Evolutionary conservation across 2,888 invertebrate genomes (phyloP).

Genomic region (Chrysolina americana): DNA sequence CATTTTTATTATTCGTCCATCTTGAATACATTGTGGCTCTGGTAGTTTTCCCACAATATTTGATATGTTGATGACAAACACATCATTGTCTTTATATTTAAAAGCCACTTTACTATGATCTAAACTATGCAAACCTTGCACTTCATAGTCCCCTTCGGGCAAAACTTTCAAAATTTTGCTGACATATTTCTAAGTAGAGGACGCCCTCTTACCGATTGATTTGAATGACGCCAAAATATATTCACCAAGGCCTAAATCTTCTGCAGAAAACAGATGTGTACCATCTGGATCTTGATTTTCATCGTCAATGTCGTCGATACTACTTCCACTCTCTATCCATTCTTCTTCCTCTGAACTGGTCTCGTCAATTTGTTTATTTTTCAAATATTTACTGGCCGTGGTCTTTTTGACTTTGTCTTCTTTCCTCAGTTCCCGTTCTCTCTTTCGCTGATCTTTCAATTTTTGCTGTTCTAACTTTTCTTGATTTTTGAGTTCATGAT

Average conservation of each 20-base stretch:
- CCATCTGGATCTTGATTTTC: neutral
- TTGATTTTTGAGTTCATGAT: neutral
- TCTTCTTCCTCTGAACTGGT: neutral
- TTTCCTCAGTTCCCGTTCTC: neutral
- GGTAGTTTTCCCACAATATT: neutral
- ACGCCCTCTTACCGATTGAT: neutral
- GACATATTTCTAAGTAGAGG: neutral
- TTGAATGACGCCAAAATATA: neutral
- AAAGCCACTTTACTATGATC: neutral
- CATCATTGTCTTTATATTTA: neutral
- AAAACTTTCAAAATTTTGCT: neutral
- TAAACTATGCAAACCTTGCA: neutral
- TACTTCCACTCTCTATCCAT: neutral
- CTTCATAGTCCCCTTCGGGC: neutral
- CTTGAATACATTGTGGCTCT: neutral
- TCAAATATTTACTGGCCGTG: neutral
- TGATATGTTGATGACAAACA: neutral
- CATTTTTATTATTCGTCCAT: neutral
- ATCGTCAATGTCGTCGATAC: neutral
- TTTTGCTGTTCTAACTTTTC: neutral
- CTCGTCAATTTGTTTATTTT: neutral
- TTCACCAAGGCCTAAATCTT: neutral
- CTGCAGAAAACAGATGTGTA: neutral
- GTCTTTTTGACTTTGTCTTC: neutral
- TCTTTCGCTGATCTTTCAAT: neutral